Conservation (phyloP, 2,113 vertebrate species). For the Chloropsis hardwickii region DNA sequence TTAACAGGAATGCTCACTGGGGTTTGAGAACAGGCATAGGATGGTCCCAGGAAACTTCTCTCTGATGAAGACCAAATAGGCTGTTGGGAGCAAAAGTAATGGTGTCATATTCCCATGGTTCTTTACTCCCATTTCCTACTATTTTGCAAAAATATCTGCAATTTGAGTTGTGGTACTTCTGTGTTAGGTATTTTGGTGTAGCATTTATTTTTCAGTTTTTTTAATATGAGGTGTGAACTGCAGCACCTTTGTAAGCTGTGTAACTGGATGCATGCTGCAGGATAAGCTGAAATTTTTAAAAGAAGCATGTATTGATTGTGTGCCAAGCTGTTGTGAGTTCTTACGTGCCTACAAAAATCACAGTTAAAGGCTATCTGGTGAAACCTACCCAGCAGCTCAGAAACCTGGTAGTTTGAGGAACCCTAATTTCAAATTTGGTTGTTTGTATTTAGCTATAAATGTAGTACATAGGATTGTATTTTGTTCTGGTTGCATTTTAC, state of each 20-base stretch:
- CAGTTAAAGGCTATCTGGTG: background rate
- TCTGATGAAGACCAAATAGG: background rate
- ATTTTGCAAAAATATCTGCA: background rate
- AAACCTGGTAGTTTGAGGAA: background rate
- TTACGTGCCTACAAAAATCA: background rate
- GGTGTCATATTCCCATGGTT: background rate
- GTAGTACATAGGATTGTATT: background rate
- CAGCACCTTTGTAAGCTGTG: background rate
- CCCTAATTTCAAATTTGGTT: background rate
- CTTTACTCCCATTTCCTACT: background rate
- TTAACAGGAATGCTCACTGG: background rate
- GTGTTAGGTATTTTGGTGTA: background rate
- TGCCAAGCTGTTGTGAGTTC: background rate
- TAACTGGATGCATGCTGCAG: background rate
- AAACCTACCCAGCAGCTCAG: background rate
- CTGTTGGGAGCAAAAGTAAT: background rate
- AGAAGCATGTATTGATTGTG: rapidly evolving
- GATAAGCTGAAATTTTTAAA: background rate
- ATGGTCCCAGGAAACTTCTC: background rate
- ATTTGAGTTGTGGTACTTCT: background rate
- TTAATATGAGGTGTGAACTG: background rate
- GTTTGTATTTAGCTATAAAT: background rate
- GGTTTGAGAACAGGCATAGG: background rate
- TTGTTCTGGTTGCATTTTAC: background rate
- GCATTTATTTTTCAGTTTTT: background rate